Evolutionary conservation across 35 echinoderm and acorn worm genomes (phyloP), one percentile per base, ranked within the genome.

Genomic region (Heliocidaris erythrogramma): DNA sequence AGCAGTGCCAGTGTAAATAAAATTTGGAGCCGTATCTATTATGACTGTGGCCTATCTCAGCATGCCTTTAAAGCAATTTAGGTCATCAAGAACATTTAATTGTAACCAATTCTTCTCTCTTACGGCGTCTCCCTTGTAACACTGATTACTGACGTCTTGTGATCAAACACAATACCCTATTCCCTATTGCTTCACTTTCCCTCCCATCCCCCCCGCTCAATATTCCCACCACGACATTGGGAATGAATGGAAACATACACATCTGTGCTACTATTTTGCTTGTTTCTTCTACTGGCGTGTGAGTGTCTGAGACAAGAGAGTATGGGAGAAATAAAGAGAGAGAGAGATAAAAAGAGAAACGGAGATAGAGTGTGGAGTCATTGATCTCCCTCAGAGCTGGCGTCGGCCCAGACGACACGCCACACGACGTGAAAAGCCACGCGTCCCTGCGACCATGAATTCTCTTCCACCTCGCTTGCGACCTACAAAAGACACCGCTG

Each of bases 391-490:
- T 42, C 47, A 48, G 87, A 89, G 87, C 47, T 89, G 87, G 87
- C 87, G 87, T 89, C 87, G 87, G 31, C 24, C 31, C 31, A 32
- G 87, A 48, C 47, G 87, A 89, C 17, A 89, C 87, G 87, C 87
- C 31, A 17, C 47, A 24, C 87, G 47, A 32, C 24, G 87, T 89
- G 87, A 89, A 89, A 89, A 89, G 87, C 87, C 87, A 89, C 87
- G 87, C 87, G 47, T 89, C 87, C 85, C 65, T 30, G 87, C 87
- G 87, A 89, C 87, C 87, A 89, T 89, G 87, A 89, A 89, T 89
- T 89, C 87, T 17, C 87, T 89, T 89, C 87, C 87, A 89, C 87
- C 87, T 89, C 31, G 87, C 87, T 42, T 89, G 47, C 87, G 47
- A 89, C 87, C 87, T 48, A 89, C 47, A 89, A 89, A 89, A 48